These are phyloP conservation scores for Himalopsyche japonica DNA, from an alignment of 2,888 invertebrate species.

Conservation along the genomic window DNA sequence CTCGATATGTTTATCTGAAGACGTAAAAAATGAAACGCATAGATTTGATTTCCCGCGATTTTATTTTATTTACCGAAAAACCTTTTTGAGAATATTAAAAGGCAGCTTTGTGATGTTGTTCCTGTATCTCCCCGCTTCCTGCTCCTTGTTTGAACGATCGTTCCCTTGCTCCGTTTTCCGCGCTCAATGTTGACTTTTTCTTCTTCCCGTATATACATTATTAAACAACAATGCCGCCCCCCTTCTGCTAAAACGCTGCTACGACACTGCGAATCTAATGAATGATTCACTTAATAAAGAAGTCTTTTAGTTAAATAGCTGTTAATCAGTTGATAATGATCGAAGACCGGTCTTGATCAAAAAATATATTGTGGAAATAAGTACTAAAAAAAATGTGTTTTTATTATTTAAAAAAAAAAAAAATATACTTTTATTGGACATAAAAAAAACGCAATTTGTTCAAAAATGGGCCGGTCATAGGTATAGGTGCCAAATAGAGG, in stretches of 20 bases:
- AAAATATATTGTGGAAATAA: too few species aligned
- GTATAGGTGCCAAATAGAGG: too few species aligned
- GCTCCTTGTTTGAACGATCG: neutral
- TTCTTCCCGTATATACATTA: neutral
- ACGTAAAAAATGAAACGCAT: neutral
- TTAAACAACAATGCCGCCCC: neutral
- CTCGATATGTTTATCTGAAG: neutral
- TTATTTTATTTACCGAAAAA: conserved; percentile 28
- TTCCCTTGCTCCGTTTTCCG: neutral
- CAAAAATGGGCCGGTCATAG: too few species aligned
- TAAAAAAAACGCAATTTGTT: too few species aligned
- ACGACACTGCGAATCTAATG: neutral
- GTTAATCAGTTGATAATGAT: too few species aligned
- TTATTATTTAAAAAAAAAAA: too few species aligned
- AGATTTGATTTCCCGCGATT: neutral
- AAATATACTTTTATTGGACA: too few species aligned
- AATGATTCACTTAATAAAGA: too few species aligned
- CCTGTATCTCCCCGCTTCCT: neutral
- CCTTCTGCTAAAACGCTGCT: neutral
- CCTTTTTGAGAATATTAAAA: conserved; percentile 37
- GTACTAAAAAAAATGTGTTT: too few species aligned
- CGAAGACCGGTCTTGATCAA: too few species aligned
- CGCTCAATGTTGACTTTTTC: neutral
- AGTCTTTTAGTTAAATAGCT: too few species aligned
- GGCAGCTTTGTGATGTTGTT: conserved; percentile 26